phyloP scores from a whole-genome alignment of 2,888 invertebrate genomes.

The Microctonus aethiopoides region DNA sequence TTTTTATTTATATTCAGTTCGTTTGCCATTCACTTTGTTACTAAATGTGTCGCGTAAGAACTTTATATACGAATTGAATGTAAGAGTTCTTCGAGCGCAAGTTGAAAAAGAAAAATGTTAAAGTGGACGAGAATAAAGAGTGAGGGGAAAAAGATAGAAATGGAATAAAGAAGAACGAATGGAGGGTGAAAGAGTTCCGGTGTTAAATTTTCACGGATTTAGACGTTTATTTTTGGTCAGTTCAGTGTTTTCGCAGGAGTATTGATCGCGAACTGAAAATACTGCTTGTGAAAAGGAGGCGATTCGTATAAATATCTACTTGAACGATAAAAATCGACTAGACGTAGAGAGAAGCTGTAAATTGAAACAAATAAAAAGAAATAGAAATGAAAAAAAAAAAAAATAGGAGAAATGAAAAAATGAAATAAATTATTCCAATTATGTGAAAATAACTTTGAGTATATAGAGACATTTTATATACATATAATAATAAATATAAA shows the following conservation, averaged over 20 bases:
- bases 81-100: neutral
- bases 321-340: neutral
- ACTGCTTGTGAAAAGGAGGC: neutral
- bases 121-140: neutral
- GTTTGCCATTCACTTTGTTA: neutral
- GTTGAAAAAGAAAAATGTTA: neutral
- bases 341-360: neutral
- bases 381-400: neutral
- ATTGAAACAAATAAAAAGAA: neutral
- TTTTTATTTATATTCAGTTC: neutral
- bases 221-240: conserved; percentile 4
- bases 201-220: conserved; percentile 9
- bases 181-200: conserved; percentile 5
- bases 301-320: conserved; percentile 7
- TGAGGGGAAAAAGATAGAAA: neutral
- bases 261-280: neutral
- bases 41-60: neutral
- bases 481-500: too few relatives aligned
- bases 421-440: neutral
- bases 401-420: too few relatives aligned
- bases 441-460: neutral
- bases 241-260: conserved; percentile 3
- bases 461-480: too few relatives aligned
- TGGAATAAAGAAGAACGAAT: neutral
- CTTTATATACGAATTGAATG: neutral